phyloP scores from a whole-genome alignment of 2,888 invertebrate genomes.

The Colletes collaris region DNA sequence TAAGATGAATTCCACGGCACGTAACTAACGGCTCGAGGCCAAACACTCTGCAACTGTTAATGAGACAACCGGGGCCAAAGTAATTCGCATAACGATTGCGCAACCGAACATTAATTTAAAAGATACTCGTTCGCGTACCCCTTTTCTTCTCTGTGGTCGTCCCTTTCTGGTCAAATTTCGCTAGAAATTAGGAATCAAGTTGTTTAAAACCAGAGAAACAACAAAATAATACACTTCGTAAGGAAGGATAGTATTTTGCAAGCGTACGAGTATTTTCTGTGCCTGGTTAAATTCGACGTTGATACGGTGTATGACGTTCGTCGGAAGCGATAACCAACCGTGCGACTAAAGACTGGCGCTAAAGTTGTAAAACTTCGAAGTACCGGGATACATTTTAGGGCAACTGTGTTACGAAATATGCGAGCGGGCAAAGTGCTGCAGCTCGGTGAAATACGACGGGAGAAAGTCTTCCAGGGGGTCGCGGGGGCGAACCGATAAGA shows the following conservation, averaged over 20 bases:
- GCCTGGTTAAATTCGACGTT: too few species aligned
- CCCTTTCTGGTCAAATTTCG: too few species aligned
- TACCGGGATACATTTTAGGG: too few species aligned
- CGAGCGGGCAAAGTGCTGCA: background rate
- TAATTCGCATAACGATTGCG: slow-evolving; percentile 44
- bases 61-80: slow-evolving; percentile 49
- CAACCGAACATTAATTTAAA: slow-evolving; percentile 26
- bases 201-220: too few species aligned
- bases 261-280: too few species aligned
- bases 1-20: slow-evolving; percentile 54
- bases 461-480: slow-evolving; percentile 26
- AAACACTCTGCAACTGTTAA: slow-evolving; percentile 49
- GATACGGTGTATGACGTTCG: too few species aligned
- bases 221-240: too few species aligned
- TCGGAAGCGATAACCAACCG: too few species aligned
- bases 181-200: too few species aligned
- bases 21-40: slow-evolving; percentile 41
- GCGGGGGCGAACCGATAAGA: slow-evolving; percentile 52
- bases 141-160: background rate
- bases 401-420: background rate
- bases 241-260: too few species aligned
- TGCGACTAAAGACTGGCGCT: too few species aligned
- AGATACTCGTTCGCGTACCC: slow-evolving; percentile 1
- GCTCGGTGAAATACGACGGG: slow-evolving; percentile 2
- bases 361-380: too few species aligned